phyloP scores from a whole-genome alignment of 2,797 vertebrate species.

The Xenops minutus region DNA sequence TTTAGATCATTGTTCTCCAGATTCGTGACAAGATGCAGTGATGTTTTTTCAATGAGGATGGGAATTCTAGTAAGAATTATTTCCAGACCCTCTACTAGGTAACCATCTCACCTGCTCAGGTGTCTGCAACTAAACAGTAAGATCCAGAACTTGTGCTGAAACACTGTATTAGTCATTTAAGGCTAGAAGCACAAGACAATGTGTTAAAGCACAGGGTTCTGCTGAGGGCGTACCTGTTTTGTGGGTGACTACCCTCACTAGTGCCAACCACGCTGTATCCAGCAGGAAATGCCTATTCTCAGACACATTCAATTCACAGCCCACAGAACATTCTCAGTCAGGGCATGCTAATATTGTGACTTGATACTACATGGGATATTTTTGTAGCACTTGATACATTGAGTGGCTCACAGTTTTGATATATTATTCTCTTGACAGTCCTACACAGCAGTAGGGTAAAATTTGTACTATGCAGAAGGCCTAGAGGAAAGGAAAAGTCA shows the following conservation, averaged over 20 bases:
- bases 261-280: not conserved
- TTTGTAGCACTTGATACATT: not conserved
- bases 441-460: not conserved
- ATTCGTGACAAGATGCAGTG: not conserved
- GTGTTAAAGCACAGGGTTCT: not conserved
- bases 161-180: not conserved
- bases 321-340: constrained; percentile 14
- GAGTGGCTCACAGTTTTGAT: not conserved
- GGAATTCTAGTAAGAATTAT: not conserved
- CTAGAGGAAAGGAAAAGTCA: not conserved
- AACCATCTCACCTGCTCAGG: not conserved
- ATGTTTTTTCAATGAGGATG: not conserved
- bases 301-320: constrained; percentile 19
- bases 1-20: not conserved
- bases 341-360: constrained; percentile 25
- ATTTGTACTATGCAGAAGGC: not conserved
- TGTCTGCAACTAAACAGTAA: not conserved
- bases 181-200: not conserved
- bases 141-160: not conserved
- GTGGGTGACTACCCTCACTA: not conserved
- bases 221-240: not conserved
- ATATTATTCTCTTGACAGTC: not conserved
- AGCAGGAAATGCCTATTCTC: not conserved
- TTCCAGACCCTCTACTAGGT: not conserved
- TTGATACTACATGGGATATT: constrained; percentile 51